Conservation (phyloP, 53 echinoderm and acorn worm species). For the Echinarachnius parma region DNA sequence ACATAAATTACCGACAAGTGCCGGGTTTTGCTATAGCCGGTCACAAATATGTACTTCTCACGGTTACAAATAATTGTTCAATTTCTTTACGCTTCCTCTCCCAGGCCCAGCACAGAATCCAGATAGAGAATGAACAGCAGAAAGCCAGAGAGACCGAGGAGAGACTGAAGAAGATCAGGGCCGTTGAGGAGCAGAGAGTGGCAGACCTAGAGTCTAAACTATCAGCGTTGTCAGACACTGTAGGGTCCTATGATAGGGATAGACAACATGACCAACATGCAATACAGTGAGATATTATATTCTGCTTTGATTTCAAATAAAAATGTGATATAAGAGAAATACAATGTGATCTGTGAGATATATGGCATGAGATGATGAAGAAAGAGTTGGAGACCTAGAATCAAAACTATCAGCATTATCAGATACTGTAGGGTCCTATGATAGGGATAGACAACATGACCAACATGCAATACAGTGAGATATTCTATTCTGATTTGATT, state of each 20-base stretch:
- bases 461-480: constrained; percentile 90
- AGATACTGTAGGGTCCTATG: constrained; percentile 81
- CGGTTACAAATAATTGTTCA: too few species aligned
- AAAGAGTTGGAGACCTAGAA: constrained; percentile 79
- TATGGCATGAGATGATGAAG: constrained; percentile 85
- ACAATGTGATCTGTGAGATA: too few species aligned
- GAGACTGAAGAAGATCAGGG: constrained; percentile 54
- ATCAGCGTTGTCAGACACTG: constrained; percentile 82
- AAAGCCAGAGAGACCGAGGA: constrained; percentile 90
- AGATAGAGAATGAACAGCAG: constrained; percentile 86
- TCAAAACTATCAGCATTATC: constrained; percentile 86
- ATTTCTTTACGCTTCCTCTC: too few species aligned
- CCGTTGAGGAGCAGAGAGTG: constrained; percentile 81
- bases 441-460: constrained; percentile 83
- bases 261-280: constrained; percentile 84
- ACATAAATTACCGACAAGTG: too few species aligned
- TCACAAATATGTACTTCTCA: too few species aligned
- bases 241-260: constrained; percentile 82
- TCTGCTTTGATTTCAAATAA: too few species aligned
- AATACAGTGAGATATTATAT: constrained; percentile 96
- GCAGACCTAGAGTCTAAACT: constrained; percentile 82
- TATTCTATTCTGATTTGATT: too few species aligned
- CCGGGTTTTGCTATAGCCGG: too few species aligned
- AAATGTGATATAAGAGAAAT: too few species aligned
- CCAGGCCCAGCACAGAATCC: constrained; percentile 95